These are phyloP conservation scores for Gastracanthus pulcherrimus DNA, from an alignment of 2,888 invertebrate genomes.

Conservation along the genomic window DNA sequence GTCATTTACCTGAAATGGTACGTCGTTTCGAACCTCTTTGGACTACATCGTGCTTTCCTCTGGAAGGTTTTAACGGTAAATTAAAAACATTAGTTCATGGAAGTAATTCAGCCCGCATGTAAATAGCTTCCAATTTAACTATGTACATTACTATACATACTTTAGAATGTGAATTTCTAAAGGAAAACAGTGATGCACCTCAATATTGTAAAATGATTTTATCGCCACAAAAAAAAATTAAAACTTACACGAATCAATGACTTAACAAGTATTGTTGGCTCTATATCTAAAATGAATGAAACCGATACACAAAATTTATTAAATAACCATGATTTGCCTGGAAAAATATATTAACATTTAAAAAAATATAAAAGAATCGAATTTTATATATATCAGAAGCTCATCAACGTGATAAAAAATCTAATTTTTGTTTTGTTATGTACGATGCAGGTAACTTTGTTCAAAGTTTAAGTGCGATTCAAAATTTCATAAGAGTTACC, in stretches of 20 bases:
- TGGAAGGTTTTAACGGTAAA: conserved; percentile 48
- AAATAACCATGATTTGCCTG: not conserved
- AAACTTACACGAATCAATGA: conserved; percentile 20
- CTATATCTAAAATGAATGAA: not conserved
- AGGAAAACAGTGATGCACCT: conserved; percentile 5
- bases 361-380: conserved; percentile 21
- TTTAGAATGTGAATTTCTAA: conserved; percentile 4
- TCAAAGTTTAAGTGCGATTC: not conserved
- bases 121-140: conserved; percentile 38
- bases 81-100: conserved; percentile 34
- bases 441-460: not conserved
- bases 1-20: conserved; percentile 44
- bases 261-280: not conserved
- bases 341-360: conserved; percentile 13
- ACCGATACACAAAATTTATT: not conserved
- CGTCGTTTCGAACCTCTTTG: conserved; percentile 49
- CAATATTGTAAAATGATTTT: not conserved
- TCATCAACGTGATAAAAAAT: not conserved
- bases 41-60: conserved; percentile 43
- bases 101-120: conserved; percentile 35
- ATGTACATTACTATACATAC: conserved; percentile 7
- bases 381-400: not conserved
- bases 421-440: conserved; percentile 16
- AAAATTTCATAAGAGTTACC: conserved; percentile 2
- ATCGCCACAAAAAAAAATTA: not conserved